Evolutionary conservation across 1,140 invertebrate genomes (phyloP).

Genomic region (Brachionus rubens): DNA sequence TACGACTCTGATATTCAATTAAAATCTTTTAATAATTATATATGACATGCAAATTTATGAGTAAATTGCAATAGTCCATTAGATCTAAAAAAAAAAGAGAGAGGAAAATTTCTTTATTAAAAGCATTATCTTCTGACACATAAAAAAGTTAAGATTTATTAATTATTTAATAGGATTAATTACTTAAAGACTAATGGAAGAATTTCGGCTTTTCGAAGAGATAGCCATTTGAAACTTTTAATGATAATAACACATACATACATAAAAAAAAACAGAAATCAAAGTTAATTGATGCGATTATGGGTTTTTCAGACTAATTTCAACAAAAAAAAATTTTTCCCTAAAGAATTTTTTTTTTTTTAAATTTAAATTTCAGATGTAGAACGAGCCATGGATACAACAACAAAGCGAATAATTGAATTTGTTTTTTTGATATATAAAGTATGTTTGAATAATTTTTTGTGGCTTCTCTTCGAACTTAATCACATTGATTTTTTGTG

Average conservation of each 20-base stretch:
- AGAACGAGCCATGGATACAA: too few species aligned
- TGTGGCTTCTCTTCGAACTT: too few species aligned
- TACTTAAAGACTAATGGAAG: constrained; percentile 10
- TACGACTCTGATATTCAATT: constrained; percentile 1
- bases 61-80: background rate
- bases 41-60: constrained; percentile 35
- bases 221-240: constrained; percentile 7
- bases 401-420: too few species aligned
- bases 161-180: constrained; percentile 20
- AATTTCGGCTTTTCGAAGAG: background rate
- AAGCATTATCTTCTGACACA: background rate
- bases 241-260: constrained; percentile 17
- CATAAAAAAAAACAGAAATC: background rate
- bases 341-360: constrained; percentile 3
- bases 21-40: constrained; percentile 19
- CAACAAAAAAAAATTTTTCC: background rate
- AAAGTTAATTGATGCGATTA: constrained; percentile 25
- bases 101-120: background rate
- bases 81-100: background rate
- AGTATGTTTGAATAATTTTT: too few species aligned
- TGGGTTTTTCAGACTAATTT: constrained; percentile 18
- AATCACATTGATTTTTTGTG: too few species aligned
- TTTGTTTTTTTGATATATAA: too few species aligned
- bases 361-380: constrained; percentile 31
- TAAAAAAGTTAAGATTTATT: background rate